Percentiles rank a stretch among this genome's conserved stretches.
phyloP scores from a whole-genome alignment of 2,888 invertebrate species.

The Steinernema scapterisci region DNA sequence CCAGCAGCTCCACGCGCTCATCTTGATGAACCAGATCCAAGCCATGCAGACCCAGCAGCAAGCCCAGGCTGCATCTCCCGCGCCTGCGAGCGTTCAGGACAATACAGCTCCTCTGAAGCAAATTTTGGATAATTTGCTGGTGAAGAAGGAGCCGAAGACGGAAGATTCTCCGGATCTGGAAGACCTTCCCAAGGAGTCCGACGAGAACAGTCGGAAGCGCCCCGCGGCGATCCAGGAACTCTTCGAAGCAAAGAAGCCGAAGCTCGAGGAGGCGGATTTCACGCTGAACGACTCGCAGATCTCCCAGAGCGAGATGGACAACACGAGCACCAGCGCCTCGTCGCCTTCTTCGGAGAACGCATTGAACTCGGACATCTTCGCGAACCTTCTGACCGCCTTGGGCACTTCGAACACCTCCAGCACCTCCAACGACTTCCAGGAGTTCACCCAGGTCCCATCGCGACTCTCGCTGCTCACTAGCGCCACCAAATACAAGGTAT shows the following conservation, averaged over 20 bases:
- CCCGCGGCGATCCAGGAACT: constrained; percentile 15
- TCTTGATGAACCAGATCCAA: not conserved
- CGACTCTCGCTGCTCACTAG: constrained; percentile 12
- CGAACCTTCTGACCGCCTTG: not conserved
- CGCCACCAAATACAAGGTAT: constrained; percentile 5
- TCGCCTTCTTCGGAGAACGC: not conserved
- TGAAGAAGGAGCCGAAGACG: not conserved
- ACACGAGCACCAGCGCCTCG: constrained; percentile 19
- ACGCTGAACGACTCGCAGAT: constrained; percentile 15
- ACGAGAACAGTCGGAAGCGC: not conserved
- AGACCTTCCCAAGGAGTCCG: constrained; percentile 2
- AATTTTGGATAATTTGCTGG: not conserved
- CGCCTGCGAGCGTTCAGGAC: not conserved
- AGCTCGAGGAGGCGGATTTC: not conserved
- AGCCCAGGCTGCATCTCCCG: too few species aligned
- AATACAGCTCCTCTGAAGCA: not conserved
- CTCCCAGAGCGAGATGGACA: not conserved
- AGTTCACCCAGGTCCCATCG: constrained; percentile 11
- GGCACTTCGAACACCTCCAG: constrained; percentile 13
- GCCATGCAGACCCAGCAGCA: not conserved
- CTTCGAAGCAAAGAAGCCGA: constrained; percentile 9
- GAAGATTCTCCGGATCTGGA: not conserved
- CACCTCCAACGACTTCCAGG: constrained; percentile 7
- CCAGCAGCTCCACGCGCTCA: not conserved
- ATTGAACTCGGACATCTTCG: not conserved